Base-by-base conservation (phyloP, 1,140 invertebrate genomes). In the Cyphomyrmex costatus region DNA sequence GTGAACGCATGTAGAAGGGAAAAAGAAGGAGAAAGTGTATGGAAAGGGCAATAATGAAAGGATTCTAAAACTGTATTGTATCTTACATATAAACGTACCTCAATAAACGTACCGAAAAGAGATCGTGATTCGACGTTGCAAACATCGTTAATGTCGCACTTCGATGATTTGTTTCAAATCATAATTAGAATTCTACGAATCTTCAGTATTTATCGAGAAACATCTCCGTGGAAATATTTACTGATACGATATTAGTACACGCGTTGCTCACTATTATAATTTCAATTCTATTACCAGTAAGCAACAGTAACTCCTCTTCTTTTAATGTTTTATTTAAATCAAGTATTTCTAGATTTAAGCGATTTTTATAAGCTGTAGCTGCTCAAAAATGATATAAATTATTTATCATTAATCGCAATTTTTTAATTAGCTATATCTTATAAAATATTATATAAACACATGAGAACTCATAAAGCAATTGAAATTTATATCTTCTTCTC, bases 11-110 rank as follows among this genome's bases (percentile, higher is more conserved):
- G 77, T 8, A 36, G 30, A 2, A 51, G 8, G 46, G 1, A 65
- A 58, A 53, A 33, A 77, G 30, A 53, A 19, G 76, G n/a, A 27
- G 30, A 49, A 3, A 16, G 14, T 49, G 33, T 16, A 49, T 49
- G 8, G 8, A 16, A 42, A 14, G 36, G 14, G 33, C 7, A 71
- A 36, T 66, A 51, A 24, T 33, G 14, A 66, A 27, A 42, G 19
- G 4, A 82, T 27, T 82, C 16, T 70, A 71, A 21, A 82, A 7
- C 58, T 21, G 12, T 71, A n/a, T 71, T 33, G 21, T 71, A 30
- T 60, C 8, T 71, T 36, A 27, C 16, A 36, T 3, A 21, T 36
- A 80, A 68, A 10, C 33, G 33, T 70, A 82, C 19, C 33, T 80
- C 33, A 16, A 82, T 56, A 71, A n/a, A n/a, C n/a, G n/a, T n/a